Base-by-base conservation (phyloP, 2,797 vertebrate genomes). In the Scomberomorus guttatus region DNA sequence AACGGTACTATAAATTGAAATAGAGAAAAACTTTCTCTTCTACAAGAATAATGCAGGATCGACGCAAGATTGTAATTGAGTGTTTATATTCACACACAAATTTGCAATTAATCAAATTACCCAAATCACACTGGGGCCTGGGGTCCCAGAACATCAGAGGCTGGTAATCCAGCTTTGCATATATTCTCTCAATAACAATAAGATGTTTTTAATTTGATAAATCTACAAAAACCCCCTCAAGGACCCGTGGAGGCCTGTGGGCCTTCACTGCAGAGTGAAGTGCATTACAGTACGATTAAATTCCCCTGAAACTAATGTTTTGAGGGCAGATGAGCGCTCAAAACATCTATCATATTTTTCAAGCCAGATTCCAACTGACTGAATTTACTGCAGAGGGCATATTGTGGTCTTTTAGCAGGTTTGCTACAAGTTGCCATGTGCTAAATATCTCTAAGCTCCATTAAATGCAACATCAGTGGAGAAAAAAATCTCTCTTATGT, bases 391-490 rank as follows among this genome's bases (percentile, higher is more conserved):
- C 32, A 50, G 37, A 34, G 34, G 25, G 24, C 15, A 64, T 51
- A 51, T 65, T 48, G 32, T 50, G 11, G n/a, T 24, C 27, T 57
- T 77, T 64, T 32, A 61, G 61, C 25, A 32, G 51, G 68, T 83
- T 51, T 58, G 27, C 46, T 68, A 8, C 62, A 76, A 62, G 55
- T 60, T 74, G 32, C 61, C 80, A 66, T 61, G 22, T 29, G 34
- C 56, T 61, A 15, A 14, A 55, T 46, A 46, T 71, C 50, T 72
- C 34, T 57, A 67, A 54, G 24, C n/a, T 6, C 29, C 18, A 64
- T 55, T 69, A 73, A 74, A 74, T 64, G 34, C 68, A 56, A 67
- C 56, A 81, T 77, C 66, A 64, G 65, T 60, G 37, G 27, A 44
- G 37, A 59, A 62, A 52, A 58, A 17, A 50, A 44, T 24, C n/a